These are phyloP conservation scores for Tichodroma muraria DNA, from an alignment of 2,113 vertebrate species.

Conservation along the genomic window DNA sequence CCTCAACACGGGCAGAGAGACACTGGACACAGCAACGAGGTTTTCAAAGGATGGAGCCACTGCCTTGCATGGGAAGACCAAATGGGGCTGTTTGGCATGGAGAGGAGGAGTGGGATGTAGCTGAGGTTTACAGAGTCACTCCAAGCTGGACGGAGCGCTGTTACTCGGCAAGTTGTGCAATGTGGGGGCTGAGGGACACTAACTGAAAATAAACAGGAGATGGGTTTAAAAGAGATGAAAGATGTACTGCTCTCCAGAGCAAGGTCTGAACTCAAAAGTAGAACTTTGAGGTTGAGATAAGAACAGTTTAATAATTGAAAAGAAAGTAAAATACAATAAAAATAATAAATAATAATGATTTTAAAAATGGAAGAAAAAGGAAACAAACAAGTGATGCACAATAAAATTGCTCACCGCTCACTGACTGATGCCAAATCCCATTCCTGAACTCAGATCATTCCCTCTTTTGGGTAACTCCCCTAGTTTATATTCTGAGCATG, in stretches of 20 bases:
- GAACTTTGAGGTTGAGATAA: not conserved
- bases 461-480: not conserved
- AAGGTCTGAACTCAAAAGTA: not conserved
- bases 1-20: fast-evolving
- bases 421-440: not conserved
- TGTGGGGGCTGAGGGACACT: not conserved
- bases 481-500: not conserved
- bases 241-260: not conserved
- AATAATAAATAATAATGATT: not conserved
- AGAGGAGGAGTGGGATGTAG: not conserved
- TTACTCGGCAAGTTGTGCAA: not conserved
- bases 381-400: not conserved
- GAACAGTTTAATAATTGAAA: not conserved
- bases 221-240: not conserved
- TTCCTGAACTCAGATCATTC: not conserved
- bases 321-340: not conserved
- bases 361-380: not conserved
- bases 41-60: not conserved
- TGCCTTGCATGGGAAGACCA: not conserved
- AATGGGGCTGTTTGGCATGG: not conserved
- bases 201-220: not conserved
- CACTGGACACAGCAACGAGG: fast-evolving
- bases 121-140: not conserved
- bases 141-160: not conserved
- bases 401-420: not conserved